These are phyloP conservation scores for Calliopsis andreniformis DNA, from an alignment of 1,140 invertebrate species.

Conservation along the genomic window DNA sequence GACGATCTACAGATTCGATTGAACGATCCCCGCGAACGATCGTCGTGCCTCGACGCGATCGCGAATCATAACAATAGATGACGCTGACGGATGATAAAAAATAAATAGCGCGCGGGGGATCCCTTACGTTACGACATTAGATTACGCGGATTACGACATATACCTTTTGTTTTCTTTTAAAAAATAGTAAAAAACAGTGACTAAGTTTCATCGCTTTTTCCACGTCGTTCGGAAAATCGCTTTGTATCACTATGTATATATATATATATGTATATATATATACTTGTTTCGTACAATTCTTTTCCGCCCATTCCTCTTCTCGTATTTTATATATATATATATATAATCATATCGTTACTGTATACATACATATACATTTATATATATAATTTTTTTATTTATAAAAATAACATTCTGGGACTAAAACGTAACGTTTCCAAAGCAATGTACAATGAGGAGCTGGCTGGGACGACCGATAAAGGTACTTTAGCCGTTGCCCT, in stretches of 20 bases:
- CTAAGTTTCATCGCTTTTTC: slow-evolving; percentile 76
- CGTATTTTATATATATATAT: slow-evolving; percentile 48
- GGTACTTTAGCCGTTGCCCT: slow-evolving; percentile 46
- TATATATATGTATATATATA: slow-evolving; percentile 27
- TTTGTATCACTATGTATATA: slow-evolving; percentile 67
- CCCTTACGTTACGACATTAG: slow-evolving; percentile 73
- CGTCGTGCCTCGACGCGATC: slow-evolving; percentile 36
- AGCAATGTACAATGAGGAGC: slow-evolving; percentile 63
- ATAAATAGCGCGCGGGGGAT: slow-evolving; percentile 79
- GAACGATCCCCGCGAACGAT: not conserved
- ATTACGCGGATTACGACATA: slow-evolving; percentile 74
- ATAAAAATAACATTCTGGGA: slow-evolving; percentile 79
- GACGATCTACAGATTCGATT: not conserved
- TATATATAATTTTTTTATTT: slow-evolving; percentile 70
- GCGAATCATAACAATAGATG: slow-evolving; percentile 52
- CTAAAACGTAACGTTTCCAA: slow-evolving; percentile 69
- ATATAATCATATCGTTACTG: slow-evolving; percentile 70
- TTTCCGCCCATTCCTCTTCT: slow-evolving; percentile 53
- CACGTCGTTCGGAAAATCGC: slow-evolving; percentile 72
- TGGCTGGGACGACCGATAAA: slow-evolving; percentile 63
- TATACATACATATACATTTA: slow-evolving; percentile 74
- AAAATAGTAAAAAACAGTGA: slow-evolving; percentile 82
- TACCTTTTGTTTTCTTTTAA: slow-evolving; percentile 65
- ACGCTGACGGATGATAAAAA: slow-evolving; percentile 72
- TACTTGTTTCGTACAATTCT: slow-evolving; percentile 44